A percentile compares a stretch with the other conserved stretches of the same genome.
Evolutionary conservation across 92 coral and sea anemone species (phyloP).

Genomic region (Micromussa lordhowensis): DNA sequence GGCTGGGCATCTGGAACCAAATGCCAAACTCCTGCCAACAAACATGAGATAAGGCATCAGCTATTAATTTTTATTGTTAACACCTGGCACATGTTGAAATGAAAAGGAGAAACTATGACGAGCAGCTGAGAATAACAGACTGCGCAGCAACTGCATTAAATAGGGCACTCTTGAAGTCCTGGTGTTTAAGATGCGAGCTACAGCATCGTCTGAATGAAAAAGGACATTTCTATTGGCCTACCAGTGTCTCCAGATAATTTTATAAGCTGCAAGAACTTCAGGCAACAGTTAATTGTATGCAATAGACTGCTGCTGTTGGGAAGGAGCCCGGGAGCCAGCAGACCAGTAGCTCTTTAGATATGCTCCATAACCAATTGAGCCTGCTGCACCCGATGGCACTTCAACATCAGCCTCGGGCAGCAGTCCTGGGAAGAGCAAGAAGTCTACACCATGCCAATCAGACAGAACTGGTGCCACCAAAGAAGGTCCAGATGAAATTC

Average conservation of each 20-base stretch:
- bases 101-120: conserved; percentile 16
- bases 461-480: conserved; percentile 35
- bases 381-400: not conserved
- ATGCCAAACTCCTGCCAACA: conserved; percentile 11
- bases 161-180: not conserved
- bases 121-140: not conserved
- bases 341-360: not conserved
- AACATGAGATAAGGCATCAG: conserved; percentile 44
- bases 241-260: conserved; percentile 29
- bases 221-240: too few relatives aligned
- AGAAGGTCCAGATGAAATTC: conserved; percentile 5
- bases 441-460: conserved; percentile 13
- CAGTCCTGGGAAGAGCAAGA: conserved; percentile 5
- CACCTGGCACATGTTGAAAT: conserved; percentile 17
- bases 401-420: not conserved
- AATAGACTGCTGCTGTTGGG: not conserved
- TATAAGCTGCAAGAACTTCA: conserved; percentile 20
- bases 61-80: conserved; percentile 20
- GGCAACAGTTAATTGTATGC: conserved; percentile 30
- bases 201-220: not conserved
- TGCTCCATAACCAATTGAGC: not conserved
- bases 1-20: not conserved
- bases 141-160: not conserved
- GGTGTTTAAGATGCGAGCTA: not conserved
- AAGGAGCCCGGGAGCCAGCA: not conserved